These are phyloP conservation scores for Gopherus flavomarginatus DNA, from an alignment of 2,113 vertebrate species.

Conservation along the genomic window DNA sequence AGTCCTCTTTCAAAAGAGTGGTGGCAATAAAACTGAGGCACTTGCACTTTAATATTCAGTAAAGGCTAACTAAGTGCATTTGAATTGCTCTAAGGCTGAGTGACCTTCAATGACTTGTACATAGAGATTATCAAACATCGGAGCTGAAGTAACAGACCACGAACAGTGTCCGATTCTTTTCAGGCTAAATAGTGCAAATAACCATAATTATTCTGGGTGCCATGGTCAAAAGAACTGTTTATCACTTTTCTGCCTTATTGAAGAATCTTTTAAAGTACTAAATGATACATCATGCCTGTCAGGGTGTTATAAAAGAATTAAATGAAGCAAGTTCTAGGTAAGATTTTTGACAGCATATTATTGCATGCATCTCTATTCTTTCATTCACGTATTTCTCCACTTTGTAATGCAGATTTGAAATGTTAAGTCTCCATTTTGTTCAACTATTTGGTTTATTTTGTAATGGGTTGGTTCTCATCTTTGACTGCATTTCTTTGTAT, in stretches of 20 bases:
- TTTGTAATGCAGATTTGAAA: constrained; percentile 47
- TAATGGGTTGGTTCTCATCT: neutral
- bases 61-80: constrained; percentile 71
- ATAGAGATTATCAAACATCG: constrained; percentile 79
- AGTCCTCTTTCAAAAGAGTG: constrained; percentile 20
- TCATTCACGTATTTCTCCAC: constrained; percentile 51
- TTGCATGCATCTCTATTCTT: constrained; percentile 65
- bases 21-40: constrained; percentile 43
- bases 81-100: constrained; percentile 68
- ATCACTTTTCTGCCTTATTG: constrained; percentile 73
- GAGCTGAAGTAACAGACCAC: constrained; percentile 75
- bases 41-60: constrained; percentile 58
- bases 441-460: constrained; percentile 29
- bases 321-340: constrained; percentile 74
- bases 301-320: constrained; percentile 76
- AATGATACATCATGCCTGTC: constrained; percentile 78
- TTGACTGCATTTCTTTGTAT: constrained; percentile 12
- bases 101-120: constrained; percentile 74
- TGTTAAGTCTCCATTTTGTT: constrained; percentile 43
- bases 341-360: constrained; percentile 73
- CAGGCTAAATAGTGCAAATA: constrained; percentile 80
- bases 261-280: constrained; percentile 78
- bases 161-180: constrained; percentile 74
- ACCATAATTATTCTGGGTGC: constrained; percentile 78
- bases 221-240: constrained; percentile 76